phyloP scores from a whole-genome alignment of 2,797 vertebrate genomes.

The Poeciliopsis presidionis region DNA sequence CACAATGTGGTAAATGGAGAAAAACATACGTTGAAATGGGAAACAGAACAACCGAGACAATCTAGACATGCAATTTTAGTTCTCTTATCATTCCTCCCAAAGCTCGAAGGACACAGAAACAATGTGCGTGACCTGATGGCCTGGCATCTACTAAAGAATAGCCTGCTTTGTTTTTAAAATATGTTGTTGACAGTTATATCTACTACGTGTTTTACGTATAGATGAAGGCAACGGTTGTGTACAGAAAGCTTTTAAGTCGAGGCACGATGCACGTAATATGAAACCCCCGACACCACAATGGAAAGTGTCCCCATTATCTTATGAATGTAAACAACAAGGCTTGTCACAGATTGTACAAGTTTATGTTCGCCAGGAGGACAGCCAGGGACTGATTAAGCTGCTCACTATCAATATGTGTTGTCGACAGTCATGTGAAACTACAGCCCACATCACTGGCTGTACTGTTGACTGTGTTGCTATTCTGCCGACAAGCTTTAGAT shows the following conservation, averaged over 20 bases:
- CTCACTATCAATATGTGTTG: conserved; percentile 40
- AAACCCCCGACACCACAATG: conserved; percentile 27
- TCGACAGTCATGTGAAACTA: conserved; percentile 38
- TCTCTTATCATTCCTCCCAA: conserved; percentile 61
- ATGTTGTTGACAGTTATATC: conserved; percentile 27
- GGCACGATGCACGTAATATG: conserved; percentile 30
- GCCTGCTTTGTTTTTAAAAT: conserved; percentile 17
- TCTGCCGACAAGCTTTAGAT: conserved; percentile 15
- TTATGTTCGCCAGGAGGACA: conserved; percentile 19
- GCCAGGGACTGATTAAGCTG: conserved; percentile 24
- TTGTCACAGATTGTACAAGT: conserved; percentile 5
- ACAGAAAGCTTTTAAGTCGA: conserved; percentile 5
- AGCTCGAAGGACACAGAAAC: conserved; percentile 54
- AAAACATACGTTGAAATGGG: conserved; percentile 57
- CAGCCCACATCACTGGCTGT: conserved; percentile 29
- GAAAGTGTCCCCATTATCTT: conserved; percentile 25
- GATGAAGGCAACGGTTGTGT: conserved; percentile 14
- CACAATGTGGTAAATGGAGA: conserved; percentile 51
- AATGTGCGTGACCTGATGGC: conserved; percentile 51
- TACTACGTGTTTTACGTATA: conserved; percentile 17
- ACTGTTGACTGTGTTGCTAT: conserved; percentile 34
- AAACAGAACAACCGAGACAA: conserved; percentile 52
- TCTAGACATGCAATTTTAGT: conserved; percentile 58
- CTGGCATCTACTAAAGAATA: conserved; percentile 36
- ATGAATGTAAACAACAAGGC: conserved; percentile 41